Percentiles rank a stretch among this genome's conserved stretches.
Evolutionary conservation across 1,140 invertebrate species (phyloP).

Genomic region (Neotoxoptera formosana): DNA sequence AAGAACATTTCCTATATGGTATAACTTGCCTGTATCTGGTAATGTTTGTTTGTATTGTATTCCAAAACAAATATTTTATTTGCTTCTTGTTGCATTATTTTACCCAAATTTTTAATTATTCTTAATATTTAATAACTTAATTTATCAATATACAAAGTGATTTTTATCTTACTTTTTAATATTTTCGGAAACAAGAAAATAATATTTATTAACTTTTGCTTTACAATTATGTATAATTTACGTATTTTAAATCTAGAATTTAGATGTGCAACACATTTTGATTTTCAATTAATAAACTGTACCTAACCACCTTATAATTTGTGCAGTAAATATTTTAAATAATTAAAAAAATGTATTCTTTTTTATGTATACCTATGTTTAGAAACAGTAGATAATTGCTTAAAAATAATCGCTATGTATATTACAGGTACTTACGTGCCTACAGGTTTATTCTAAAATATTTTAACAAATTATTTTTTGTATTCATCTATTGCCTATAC

Average conservation of each 20-base stretch:
- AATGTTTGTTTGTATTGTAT: conserved; percentile 18
- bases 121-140: neutral
- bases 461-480: neutral
- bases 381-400: neutral
- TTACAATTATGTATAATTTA: neutral
- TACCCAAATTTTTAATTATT: neutral
- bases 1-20: neutral
- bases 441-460: conserved; percentile 5
- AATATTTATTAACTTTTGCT: neutral
- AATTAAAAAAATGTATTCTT: neutral
- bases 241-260: neutral
- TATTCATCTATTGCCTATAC: neutral
- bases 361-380: neutral
- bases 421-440: neutral
- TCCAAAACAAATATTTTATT: neutral
- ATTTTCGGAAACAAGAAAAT: neutral
- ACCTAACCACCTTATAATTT: neutral
- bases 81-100: neutral
- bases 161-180: neutral
- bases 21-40: conserved; percentile 7
- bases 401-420: neutral
- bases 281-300: neutral
- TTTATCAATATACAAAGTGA: neutral
- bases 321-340: neutral
- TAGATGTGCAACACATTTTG: neutral